Conservation (phyloP, 2,797 vertebrate species). For the Streptopelia turtur region DNA sequence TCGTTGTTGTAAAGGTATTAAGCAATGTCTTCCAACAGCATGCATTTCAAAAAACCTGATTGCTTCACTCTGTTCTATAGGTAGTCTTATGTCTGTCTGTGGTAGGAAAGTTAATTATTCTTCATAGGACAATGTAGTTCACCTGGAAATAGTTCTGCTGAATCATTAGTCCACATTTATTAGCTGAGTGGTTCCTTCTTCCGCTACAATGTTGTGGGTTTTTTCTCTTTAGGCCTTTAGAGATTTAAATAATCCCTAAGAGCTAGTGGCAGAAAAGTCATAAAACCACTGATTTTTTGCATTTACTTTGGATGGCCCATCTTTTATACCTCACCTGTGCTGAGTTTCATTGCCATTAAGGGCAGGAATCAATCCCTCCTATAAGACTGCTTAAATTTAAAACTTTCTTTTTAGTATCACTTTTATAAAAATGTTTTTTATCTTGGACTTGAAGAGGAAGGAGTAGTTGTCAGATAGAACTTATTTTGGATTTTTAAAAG, state of each 20-base stretch:
- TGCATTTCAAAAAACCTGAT: conserved; percentile 76
- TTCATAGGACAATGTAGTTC: background rate
- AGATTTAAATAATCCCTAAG: conserved; percentile 9
- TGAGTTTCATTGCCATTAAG: background rate
- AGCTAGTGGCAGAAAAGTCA: background rate
- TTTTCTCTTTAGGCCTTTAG: background rate
- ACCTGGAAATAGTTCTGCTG: conserved; percentile 14
- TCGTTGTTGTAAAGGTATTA: conserved; percentile 80
- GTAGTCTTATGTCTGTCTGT: conserved; percentile 49
- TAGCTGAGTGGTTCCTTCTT: background rate
- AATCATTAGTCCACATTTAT: background rate
- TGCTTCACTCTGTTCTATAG: conserved; percentile 75
- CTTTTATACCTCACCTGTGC: background rate
- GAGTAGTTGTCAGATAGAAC: background rate
- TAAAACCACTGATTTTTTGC: background rate
- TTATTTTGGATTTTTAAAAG: background rate
- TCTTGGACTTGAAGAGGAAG: background rate
- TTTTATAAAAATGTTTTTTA: background rate
- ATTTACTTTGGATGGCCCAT: background rate
- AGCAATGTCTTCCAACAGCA: conserved; percentile 79
- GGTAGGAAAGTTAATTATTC: conserved; percentile 23
- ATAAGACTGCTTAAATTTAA: background rate
- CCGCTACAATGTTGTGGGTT: background rate
- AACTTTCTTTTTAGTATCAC: background rate
- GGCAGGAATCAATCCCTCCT: background rate